Evolutionary conservation across 2,797 vertebrate genomes (phyloP).

Genomic region (Ispidina lecontei): DNA sequence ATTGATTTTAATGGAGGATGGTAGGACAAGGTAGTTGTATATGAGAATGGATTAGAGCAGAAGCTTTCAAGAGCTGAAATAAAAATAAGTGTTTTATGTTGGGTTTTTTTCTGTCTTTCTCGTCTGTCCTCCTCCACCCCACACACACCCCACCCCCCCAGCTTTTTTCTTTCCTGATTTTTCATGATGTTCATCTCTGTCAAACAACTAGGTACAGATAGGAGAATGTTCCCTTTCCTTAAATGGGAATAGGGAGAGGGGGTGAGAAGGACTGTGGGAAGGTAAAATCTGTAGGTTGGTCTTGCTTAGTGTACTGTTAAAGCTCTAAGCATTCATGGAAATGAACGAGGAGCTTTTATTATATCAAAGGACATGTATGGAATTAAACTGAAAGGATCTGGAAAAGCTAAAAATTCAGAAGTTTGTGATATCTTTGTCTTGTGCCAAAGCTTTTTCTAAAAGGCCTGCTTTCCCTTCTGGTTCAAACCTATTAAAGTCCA

Average conservation of each 20-base stretch:
- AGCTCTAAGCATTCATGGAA: constrained; percentile 32
- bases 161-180: background rate
- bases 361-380: background rate
- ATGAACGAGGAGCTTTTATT: constrained; percentile 27
- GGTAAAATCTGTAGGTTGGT: constrained; percentile 30
- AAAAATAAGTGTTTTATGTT: background rate
- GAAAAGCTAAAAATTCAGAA: constrained; percentile 48
- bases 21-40: background rate
- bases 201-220: background rate
- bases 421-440: background rate
- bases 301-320: constrained; percentile 25
- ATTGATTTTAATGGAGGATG: background rate
- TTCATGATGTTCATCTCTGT: background rate
- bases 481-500: constrained; percentile 53
- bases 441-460: constrained; percentile 22
- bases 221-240: background rate
- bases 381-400: constrained; percentile 31
- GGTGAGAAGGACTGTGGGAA: constrained; percentile 11
- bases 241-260: background rate
- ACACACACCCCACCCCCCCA: too few relatives aligned
- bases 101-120: too few relatives aligned
- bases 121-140: too few relatives aligned
- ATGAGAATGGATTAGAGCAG: background rate
- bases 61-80: background rate
- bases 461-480: constrained; percentile 27